Evolutionary conservation across 2,797 vertebrate genomes (phyloP).

Genomic region (Brachyrhaphis roseni): DNA sequence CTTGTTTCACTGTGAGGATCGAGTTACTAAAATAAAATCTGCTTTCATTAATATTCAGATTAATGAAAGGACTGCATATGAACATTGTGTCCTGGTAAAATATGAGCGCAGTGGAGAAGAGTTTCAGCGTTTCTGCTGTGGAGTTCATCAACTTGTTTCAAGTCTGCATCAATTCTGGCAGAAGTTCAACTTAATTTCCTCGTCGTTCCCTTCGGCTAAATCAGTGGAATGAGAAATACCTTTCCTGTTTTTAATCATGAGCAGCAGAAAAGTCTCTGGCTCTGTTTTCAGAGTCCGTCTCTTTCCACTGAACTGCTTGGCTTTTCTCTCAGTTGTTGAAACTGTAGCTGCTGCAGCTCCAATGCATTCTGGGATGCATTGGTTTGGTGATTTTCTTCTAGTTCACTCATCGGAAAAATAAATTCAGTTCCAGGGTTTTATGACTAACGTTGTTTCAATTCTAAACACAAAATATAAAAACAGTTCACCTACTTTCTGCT

Average conservation of each 20-base stretch:
- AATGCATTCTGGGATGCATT: background rate
- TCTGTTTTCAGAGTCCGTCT: background rate
- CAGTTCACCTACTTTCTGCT: too few relatives aligned
- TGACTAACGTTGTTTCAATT: background rate
- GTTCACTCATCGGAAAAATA: background rate
- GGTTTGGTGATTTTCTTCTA: background rate
- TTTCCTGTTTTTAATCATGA: background rate
- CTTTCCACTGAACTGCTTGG: background rate
- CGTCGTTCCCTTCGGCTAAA: background rate
- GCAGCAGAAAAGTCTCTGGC: background rate
- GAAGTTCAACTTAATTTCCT: background rate
- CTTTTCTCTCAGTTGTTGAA: background rate
- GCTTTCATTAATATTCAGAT: background rate
- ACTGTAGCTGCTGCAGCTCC: background rate
- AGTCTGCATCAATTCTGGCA: background rate
- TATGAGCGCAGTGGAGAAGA: background rate
- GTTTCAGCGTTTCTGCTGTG: background rate
- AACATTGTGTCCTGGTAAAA: background rate
- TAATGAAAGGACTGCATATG: background rate
- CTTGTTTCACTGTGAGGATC: background rate
- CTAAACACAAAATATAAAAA: background rate
- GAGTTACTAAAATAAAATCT: too few relatives aligned
- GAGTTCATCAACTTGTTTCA: background rate
- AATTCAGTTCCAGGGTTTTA: background rate
- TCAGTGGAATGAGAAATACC: background rate